These are phyloP conservation scores for Malacoctenus gilli DNA, from an alignment of 2,797 vertebrate species.

Conservation along the genomic window DNA sequence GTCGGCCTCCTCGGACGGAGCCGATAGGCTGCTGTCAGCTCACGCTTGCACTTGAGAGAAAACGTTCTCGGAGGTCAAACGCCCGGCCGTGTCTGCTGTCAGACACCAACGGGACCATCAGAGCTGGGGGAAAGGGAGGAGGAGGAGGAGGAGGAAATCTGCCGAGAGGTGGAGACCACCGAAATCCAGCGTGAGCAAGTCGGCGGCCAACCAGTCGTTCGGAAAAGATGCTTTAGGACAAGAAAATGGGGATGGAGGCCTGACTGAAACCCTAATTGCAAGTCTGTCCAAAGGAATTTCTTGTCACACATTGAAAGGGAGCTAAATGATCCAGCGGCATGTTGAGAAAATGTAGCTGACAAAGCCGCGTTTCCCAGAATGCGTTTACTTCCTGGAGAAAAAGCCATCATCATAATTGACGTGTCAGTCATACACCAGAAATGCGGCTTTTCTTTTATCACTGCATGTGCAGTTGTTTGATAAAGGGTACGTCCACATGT, in stretches of 20 bases:
- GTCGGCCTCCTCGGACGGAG: conserved; percentile 27
- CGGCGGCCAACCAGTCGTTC: conserved; percentile 13
- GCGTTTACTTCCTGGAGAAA: conserved; percentile 3
- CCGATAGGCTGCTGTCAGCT: conserved; percentile 67
- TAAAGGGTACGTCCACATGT: conserved; percentile 17
- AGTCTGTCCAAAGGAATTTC: background rate
- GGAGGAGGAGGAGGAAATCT: conserved; percentile 43
- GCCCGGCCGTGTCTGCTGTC: conserved; percentile 47
- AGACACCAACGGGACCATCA: conserved; percentile 44
- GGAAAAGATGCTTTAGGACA: background rate
- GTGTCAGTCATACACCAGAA: conserved; percentile 18
- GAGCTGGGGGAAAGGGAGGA: conserved; percentile 28
- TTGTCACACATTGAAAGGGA: background rate
- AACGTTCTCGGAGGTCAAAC: conserved; percentile 68
- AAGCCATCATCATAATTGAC: conserved; percentile 7
- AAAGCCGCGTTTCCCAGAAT: background rate
- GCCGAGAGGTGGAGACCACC: conserved; percentile 15
- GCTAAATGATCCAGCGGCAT: conserved; percentile 9
- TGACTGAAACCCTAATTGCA: background rate
- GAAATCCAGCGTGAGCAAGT: conserved; percentile 37
- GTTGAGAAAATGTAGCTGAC: background rate
- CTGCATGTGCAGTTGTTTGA: conserved; percentile 10
- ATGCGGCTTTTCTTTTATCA: conserved; percentile 6
- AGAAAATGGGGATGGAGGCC: background rate
- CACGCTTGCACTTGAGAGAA: conserved; percentile 46